These are phyloP conservation scores for Troilus luridus DNA, from an alignment of 2,888 invertebrate species.

Conservation along the genomic window DNA sequence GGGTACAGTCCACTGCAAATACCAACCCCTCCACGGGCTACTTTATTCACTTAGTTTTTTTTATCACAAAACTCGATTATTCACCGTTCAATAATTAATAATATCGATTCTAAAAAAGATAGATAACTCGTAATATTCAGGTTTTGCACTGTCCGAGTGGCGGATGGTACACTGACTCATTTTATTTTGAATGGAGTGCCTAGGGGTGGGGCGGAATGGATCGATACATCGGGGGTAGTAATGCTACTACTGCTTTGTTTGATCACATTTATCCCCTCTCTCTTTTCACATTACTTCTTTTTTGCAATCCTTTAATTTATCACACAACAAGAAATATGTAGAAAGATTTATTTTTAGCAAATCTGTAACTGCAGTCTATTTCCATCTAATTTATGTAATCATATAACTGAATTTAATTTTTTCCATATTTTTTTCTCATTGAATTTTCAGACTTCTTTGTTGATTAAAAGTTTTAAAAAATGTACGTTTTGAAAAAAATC, in stretches of 20 bases:
- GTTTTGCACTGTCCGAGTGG: not conserved
- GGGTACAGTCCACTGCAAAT: slow-evolving; percentile 21
- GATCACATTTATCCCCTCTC: slow-evolving; percentile 40
- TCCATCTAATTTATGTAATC: not conserved
- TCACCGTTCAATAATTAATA: not conserved
- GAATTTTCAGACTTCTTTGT: not conserved
- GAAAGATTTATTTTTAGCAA: not conserved
- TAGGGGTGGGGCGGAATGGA: slow-evolving; percentile 26
- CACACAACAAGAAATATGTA: not conserved
- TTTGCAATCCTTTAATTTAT: not conserved
- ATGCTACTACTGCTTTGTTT: slow-evolving; percentile 12
- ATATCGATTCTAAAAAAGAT: not conserved
- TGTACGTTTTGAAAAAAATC: not conserved
- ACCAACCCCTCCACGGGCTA: not conserved
- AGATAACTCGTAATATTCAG: not conserved
- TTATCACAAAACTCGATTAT: not conserved
- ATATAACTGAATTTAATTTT: not conserved
- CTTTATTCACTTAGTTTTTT: not conserved
- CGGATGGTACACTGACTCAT: slow-evolving; percentile 15
- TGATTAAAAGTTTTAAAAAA: not conserved
- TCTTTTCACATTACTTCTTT: not conserved
- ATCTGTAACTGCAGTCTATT: not conserved
- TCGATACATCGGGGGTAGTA: slow-evolving; percentile 50
- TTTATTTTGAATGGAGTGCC: slow-evolving; percentile 40
- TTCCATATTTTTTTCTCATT: not conserved